Base-by-base conservation (phyloP, 2,888 invertebrate genomes). In the Yponomeuta cagnagella region DNA sequence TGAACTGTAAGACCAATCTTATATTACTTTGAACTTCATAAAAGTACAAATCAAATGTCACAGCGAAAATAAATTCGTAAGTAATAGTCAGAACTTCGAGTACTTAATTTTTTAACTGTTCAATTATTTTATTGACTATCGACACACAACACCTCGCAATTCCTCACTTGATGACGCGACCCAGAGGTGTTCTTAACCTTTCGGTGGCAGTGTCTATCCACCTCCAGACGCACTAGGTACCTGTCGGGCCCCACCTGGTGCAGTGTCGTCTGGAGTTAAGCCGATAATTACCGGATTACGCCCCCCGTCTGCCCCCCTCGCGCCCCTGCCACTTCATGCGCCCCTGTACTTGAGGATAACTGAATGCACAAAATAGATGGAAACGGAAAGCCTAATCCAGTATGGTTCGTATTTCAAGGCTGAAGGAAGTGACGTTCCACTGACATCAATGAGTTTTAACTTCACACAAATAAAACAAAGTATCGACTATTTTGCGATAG, bases 231-330 rank as follows among this genome's bases (percentile, higher is more conserved):
- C 43, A 69, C 43, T 3, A 1, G 43, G 9, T 43, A 63, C 70
- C 70, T 70, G 70, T 37, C 70, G 33, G 15, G 9, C 23, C 15
- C 84, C 87, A 88, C 90, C 90, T 90, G 90, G 90, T 90, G 90
- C 83, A 87, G 85, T 87, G 90, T 85, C 87, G 88, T 88, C 89
- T 89, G 80, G 85, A 86, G 89, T 85, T 91, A 90, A 91, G 90
- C 89, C 85, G 91, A 90, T 91, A 91, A 91, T 91, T 90, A 90
- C 84, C 77, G 89, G 91, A 91, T 91, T 90, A 90, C 83, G 76
- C 81, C 70, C 70, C 66, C 80, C 80, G 82, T 78, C 80, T 77
- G 77, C 71, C 72, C 73, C 74, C 73, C 76, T 76, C 78, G 77
- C 79, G 78, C 72, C 77, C 81, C 82, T 79, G 77, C 78, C 79